These are phyloP conservation scores for Sebastes minor DNA, from an alignment of 2,797 vertebrate genomes.

Conservation along the genomic window DNA sequence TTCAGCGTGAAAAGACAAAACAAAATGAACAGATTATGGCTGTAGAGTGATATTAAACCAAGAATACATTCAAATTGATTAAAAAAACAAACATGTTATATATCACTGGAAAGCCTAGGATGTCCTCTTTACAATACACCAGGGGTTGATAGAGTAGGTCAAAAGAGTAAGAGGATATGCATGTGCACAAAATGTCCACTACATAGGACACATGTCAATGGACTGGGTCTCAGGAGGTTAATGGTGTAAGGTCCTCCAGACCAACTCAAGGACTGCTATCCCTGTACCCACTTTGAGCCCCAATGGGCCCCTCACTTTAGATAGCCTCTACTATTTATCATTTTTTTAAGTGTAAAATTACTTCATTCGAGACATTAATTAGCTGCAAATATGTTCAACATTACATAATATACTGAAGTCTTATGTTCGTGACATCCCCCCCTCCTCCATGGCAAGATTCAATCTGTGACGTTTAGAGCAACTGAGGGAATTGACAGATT, in stretches of 20 bases:
- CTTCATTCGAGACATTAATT: conserved; percentile 7
- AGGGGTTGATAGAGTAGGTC: too few species aligned
- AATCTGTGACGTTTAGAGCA: conserved; percentile 66
- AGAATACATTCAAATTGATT: too few species aligned
- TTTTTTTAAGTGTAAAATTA: background rate
- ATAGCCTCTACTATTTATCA: background rate
- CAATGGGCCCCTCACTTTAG: background rate
- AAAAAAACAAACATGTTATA: too few species aligned
- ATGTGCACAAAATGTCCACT: too few species aligned
- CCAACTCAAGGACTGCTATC: background rate
- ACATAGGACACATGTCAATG: too few species aligned
- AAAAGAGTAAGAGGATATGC: too few species aligned
- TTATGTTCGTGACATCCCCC: conserved; percentile 40
- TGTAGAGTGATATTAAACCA: too few species aligned
- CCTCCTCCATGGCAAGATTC: conserved; percentile 55
- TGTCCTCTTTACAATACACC: too few species aligned
- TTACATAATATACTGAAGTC: conserved; percentile 60
- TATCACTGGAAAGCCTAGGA: too few species aligned
- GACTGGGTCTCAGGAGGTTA: background rate
- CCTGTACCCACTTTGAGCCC: background rate
- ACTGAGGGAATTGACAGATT: conserved; percentile 61
- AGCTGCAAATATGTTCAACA: conserved; percentile 35
- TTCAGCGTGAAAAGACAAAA: rapidly evolving
- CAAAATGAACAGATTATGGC: too few species aligned
- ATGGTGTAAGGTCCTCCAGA: too few species aligned